Percentiles rank a stretch among this genome's conserved stretches.
These are phyloP conservation scores for Amiota communis DNA, from an alignment of 2,888 invertebrate genomes.

Conservation along the genomic window DNA sequence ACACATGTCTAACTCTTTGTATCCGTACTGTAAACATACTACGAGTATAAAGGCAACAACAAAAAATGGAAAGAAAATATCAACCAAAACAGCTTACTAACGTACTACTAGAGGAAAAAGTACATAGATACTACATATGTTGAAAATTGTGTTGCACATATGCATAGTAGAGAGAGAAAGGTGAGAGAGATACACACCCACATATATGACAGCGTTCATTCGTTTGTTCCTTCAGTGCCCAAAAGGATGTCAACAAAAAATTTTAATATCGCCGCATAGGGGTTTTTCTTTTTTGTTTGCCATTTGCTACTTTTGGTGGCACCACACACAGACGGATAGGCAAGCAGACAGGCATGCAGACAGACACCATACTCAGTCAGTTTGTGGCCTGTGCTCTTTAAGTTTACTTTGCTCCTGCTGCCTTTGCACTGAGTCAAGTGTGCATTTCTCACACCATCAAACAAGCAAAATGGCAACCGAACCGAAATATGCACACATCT, in stretches of 20 bases:
- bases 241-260: conserved; percentile 61
- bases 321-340: neutral
- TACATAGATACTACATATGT: conserved; percentile 43
- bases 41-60: neutral
- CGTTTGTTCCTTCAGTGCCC: conserved; percentile 23
- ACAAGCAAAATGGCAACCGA: conserved; percentile 22
- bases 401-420: conserved; percentile 24
- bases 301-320: conserved; percentile 6
- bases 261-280: conserved; percentile 56
- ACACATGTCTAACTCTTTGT: neutral
- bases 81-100: neutral
- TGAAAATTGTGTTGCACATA: conserved; percentile 47
- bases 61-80: conserved; percentile 14
- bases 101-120: conserved; percentile 22
- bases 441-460: conserved; percentile 30
- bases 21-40: neutral
- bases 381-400: conserved; percentile 9
- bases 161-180: conserved; percentile 13
- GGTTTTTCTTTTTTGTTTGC: neutral
- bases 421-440: conserved; percentile 21
- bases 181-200: conserved; percentile 10
- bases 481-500: neutral
- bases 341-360: neutral
- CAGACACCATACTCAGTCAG: neutral
- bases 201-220: conserved; percentile 8